Base-by-base conservation (phyloP, 2,113 vertebrate species). In the Podarcis muralis region DNA sequence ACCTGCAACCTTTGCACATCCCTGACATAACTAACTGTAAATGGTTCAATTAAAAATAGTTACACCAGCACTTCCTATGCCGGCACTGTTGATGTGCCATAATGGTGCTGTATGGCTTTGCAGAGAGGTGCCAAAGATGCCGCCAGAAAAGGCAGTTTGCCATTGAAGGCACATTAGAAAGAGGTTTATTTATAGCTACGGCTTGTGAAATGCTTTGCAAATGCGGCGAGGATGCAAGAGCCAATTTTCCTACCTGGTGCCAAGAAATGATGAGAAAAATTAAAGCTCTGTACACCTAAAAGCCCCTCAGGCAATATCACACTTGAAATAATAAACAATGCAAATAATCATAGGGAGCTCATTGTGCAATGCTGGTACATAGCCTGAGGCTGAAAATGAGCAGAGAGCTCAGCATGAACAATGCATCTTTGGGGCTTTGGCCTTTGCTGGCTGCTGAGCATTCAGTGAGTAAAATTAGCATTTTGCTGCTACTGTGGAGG, bases 391-490 rank as follows among this genome's bases (percentile, higher is more conserved):
- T 87, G 85, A 43, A 88, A 85, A 87, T 87, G 93, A 94, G 91
- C 62, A 88, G 62, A 85, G 93, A 94, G 76, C 90, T 92, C 72
- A 93, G 74, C 91, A 76, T 40, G 90, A 92, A 91, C 59, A 5
- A 25, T 89, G 71, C 88, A 81, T 82, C 93, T 92, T 76, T 48
- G 66, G 87, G 94, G 86, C 79, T 92, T 92, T 91, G 88, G 3
- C 81, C 86, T 92, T 89, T 80, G 18, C 66, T 85, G 90, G 83
- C 77, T 90, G 86, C 85, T 43, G 92, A 94, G 87, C 66, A 82
- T 94, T 92, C 83, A 92, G 86, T n/a, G 93, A 71, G 84, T 27
- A 91, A 91, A 88, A 96, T 95, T 82, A 93, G 4, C 91, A 6
- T 92, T 92, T 92, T 91, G 74, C 25, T 32, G 25, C 62, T 76